Evolutionary conservation across 1,140 invertebrate species (phyloP).

Genomic region (Listronotus bonariensis): DNA sequence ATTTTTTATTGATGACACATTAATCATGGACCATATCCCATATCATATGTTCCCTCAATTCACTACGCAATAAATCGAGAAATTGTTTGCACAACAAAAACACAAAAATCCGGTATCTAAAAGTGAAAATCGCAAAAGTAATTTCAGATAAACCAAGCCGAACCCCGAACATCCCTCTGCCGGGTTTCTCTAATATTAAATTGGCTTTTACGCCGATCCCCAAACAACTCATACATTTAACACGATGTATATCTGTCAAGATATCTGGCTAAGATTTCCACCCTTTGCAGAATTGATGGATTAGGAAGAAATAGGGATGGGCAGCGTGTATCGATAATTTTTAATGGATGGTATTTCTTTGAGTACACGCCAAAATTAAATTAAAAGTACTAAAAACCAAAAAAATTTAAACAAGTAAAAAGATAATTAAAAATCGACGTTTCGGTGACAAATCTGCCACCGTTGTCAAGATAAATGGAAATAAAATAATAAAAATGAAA

Average conservation of each 20-base stretch:
- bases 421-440: too few relatives aligned
- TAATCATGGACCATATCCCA: background rate
- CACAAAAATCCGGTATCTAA: constrained; percentile 24
- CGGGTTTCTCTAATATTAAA: constrained; percentile 27
- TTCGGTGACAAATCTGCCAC: too few relatives aligned
- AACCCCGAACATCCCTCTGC: constrained; percentile 26
- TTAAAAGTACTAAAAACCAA: too few relatives aligned
- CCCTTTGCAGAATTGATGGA: constrained; percentile 25
- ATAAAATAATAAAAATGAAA: too few relatives aligned
- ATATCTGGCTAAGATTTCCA: constrained; percentile 27
- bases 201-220: constrained; percentile 30
- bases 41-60: background rate
- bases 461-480: too few relatives aligned
- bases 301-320: constrained; percentile 4
- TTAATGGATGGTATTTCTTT: too few relatives aligned
- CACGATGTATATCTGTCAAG: constrained; percentile 33
- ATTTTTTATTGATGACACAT: background rate
- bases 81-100: constrained; percentile 31
- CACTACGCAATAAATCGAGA: constrained; percentile 24
- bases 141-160: constrained; percentile 31
- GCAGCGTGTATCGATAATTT: background rate
- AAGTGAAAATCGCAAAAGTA: constrained; percentile 32
- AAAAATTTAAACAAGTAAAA: too few relatives aligned
- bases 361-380: too few relatives aligned
- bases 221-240: constrained; percentile 32